Conservation (phyloP, 2,888 invertebrate species). For the Melanostoma scalare region DNA sequence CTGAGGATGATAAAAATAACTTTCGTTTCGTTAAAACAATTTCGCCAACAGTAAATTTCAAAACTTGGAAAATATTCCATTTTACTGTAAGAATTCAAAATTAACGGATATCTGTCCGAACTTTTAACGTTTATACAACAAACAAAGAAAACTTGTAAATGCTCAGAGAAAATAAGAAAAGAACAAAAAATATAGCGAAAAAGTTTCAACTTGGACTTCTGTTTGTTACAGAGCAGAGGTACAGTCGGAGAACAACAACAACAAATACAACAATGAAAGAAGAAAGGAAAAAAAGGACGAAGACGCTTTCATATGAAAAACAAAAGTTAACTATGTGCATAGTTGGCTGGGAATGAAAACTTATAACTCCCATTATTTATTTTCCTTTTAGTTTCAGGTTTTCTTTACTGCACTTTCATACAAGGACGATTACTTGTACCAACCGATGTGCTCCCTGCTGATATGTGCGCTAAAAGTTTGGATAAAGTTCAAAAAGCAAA, state of each 20-base stretch:
- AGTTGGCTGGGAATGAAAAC: conserved; percentile 71
- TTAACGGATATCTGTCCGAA: conserved; percentile 60
- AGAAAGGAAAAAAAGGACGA: not conserved
- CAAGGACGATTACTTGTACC: conserved; percentile 63
- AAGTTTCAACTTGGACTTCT: conserved; percentile 47
- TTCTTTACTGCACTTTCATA: conserved; percentile 62
- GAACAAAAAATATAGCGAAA: conserved; percentile 20
- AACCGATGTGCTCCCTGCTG: conserved; percentile 59
- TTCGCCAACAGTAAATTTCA: conserved; percentile 45
- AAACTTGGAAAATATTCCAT: conserved; percentile 35
- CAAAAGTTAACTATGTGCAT: conserved; percentile 67
- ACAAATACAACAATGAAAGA: too few relatives aligned
- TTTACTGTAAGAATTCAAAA: conserved; percentile 54
- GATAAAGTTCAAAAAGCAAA: conserved; percentile 72
- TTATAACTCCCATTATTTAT: conserved; percentile 72
- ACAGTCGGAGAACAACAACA: not conserved
- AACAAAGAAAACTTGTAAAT: conserved; percentile 20
- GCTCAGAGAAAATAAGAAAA: not conserved
- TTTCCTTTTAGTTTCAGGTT: conserved; percentile 60
- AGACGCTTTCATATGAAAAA: conserved; percentile 58
- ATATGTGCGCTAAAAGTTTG: conserved; percentile 68
- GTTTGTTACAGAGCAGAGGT: conserved; percentile 9
- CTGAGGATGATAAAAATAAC: conserved; percentile 10
- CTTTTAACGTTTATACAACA: conserved; percentile 34
- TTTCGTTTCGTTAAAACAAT: conserved; percentile 37